Evolutionary conservation across 2,888 invertebrate species (phyloP), one percentile per base, ranked within the genome.

Genomic region (Hipparchia sbordonii): DNA sequence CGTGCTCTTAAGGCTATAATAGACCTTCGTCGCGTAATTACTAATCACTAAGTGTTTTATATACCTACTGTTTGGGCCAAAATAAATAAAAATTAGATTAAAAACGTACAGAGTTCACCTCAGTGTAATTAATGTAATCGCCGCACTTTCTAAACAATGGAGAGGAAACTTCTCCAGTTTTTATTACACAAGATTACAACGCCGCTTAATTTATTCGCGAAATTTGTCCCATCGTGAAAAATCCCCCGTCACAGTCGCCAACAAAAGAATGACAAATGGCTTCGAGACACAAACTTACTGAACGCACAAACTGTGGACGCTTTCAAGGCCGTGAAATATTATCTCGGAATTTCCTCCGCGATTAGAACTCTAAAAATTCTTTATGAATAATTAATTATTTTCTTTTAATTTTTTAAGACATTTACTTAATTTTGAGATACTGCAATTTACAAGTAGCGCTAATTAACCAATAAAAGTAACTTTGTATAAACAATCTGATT

Each of bases 221-320:
- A 93, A 93, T 92, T 92, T 92, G 92, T 93, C 92, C 90, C 92
- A 88, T 89, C 90, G 84, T 89, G 91, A 92, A 93, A 93, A 92
- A 91, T 92, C 90, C 76, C 71, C 77, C 72, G 76, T 79, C 78
- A 75, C 77, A 77, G 77, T 78, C 84, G 90, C 92, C 85, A 89
- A 93, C 93, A 93, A 93, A 92, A 92, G 93, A 88, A 91, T 92
- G 92, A 93, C 81, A 89, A 92, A 92, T 92, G 87, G 87, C 86
- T 89, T 85, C 84, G 82, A 89, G 84, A 90, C 91, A 92, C 91
- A 92, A 92, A 92, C 92, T 92, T 91, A 87, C 88, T 87, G 81
- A 82, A 85, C 80, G 84, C 84, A 82, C 84, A 85, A 91, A 91
- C 89, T 91, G 90, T 86, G 77, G 46, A 57, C 57, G 67, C 67